These are phyloP conservation scores for Argynnis bischoffii DNA, from an alignment of 2,888 invertebrate species.

Conservation along the genomic window DNA sequence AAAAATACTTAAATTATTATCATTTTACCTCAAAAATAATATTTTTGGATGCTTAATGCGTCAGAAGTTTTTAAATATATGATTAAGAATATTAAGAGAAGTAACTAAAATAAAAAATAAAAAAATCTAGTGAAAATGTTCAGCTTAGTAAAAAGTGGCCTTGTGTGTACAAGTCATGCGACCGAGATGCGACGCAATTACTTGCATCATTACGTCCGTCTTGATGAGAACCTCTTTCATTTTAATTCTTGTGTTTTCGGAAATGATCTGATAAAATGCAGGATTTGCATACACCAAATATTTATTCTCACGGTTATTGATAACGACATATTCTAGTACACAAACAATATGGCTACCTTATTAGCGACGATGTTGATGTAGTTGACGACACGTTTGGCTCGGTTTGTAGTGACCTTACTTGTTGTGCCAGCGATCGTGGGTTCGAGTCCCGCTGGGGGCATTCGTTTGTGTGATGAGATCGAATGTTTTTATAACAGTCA, in stretches of 20 bases:
- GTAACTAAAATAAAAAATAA: background rate
- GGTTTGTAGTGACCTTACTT: no score
- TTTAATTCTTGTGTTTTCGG: conserved; percentile 45
- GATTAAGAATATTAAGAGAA: background rate
- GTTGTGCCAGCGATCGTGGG: no score
- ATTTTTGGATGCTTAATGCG: background rate
- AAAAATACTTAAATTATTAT: no score
- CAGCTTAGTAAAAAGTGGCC: conserved; percentile 29
- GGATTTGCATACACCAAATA: conserved; percentile 30
- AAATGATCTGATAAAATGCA: conserved; percentile 39
- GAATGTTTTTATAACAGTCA: no score
- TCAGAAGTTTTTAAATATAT: background rate
- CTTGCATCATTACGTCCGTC: conserved; percentile 46
- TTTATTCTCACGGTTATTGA: conserved; percentile 39
- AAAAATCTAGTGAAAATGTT: background rate
- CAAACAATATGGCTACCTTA: background rate
- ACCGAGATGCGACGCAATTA: conserved; percentile 49
- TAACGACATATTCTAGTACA: conserved; percentile 24
- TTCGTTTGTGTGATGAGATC: no score
- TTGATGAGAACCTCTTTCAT: conserved; percentile 47
- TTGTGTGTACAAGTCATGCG: conserved; percentile 41
- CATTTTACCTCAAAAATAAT: background rate
- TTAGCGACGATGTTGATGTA: background rate
- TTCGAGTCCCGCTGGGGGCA: no score
- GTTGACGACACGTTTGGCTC: no score